phyloP scores from a whole-genome alignment of 2,113 vertebrate genomes.

The Halcyon malimbica region DNA sequence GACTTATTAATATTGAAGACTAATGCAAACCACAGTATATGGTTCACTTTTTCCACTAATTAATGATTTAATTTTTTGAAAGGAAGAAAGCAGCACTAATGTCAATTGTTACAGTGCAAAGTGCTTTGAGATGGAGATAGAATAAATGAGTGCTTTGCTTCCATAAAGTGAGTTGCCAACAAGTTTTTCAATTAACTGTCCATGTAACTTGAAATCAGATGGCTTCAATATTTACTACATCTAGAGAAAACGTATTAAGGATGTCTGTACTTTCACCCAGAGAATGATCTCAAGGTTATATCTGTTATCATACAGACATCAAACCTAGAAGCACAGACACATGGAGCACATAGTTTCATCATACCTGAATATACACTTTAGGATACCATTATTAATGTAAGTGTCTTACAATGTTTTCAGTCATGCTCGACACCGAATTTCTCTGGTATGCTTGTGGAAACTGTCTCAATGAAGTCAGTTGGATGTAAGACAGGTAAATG shows the following conservation, averaged over 20 bases:
- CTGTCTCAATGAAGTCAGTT: not conserved
- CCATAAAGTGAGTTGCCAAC: not conserved
- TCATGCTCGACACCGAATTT: not conserved
- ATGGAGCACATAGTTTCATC: not conserved
- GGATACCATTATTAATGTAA: not conserved
- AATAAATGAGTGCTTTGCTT: not conserved
- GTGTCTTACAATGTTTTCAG: not conserved
- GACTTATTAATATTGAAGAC: not conserved
- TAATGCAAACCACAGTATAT: not conserved
- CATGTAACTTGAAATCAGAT: not conserved
- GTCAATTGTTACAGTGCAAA: not conserved
- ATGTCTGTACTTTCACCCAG: not conserved
- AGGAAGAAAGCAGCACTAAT: not conserved
- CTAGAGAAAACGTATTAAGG: not conserved
- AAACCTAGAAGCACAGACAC: not conserved
- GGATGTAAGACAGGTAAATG: not conserved
- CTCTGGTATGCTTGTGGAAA: not conserved
- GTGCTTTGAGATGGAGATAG: not conserved
- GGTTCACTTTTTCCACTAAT: not conserved
- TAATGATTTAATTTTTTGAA: constrained; percentile 4
- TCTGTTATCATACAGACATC: not conserved
- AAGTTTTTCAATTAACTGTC: not conserved
- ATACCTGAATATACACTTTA: not conserved
- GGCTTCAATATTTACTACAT: not conserved
- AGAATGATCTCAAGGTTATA: not conserved